These are phyloP conservation scores for Isoperla grammatica DNA, from an alignment of 2,888 invertebrate species.

Conservation along the genomic window DNA sequence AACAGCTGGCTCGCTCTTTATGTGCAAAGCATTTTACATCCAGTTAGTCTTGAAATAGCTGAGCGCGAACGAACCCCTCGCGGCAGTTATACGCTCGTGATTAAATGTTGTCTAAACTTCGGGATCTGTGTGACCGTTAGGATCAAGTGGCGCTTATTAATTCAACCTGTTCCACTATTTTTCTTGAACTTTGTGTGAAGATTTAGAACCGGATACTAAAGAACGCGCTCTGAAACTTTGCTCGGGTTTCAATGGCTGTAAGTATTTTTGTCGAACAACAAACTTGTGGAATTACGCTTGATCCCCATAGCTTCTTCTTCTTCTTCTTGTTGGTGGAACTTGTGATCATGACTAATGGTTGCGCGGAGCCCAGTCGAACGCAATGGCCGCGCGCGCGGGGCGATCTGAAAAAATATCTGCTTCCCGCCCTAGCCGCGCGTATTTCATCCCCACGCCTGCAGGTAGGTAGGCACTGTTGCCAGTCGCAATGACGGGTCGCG, in stretches of 20 bases:
- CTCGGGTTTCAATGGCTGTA: too few species aligned
- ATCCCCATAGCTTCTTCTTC: conserved; percentile 2
- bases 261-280: conserved; percentile 15
- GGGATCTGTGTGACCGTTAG: background rate
- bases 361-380: background rate
- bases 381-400: too few species aligned
- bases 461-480: too few species aligned
- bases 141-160: conserved; percentile 14
- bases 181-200: conserved; percentile 8
- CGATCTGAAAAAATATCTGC: too few species aligned
- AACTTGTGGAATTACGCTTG: conserved; percentile 13
- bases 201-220: background rate
- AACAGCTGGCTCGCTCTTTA: too few species aligned
- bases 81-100: background rate
- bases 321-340: background rate
- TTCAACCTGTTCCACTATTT: conserved; percentile 12
- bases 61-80: too few species aligned
- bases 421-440: too few species aligned
- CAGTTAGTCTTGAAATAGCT: too few species aligned
- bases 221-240: too few species aligned
- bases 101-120: background rate
- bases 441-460: too few species aligned
- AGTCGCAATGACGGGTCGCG: too few species aligned
- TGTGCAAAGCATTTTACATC: too few species aligned
- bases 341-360: conserved; percentile 18